phyloP scores from a whole-genome alignment of 2,797 vertebrate genomes.

The Alfaro cultratus region DNA sequence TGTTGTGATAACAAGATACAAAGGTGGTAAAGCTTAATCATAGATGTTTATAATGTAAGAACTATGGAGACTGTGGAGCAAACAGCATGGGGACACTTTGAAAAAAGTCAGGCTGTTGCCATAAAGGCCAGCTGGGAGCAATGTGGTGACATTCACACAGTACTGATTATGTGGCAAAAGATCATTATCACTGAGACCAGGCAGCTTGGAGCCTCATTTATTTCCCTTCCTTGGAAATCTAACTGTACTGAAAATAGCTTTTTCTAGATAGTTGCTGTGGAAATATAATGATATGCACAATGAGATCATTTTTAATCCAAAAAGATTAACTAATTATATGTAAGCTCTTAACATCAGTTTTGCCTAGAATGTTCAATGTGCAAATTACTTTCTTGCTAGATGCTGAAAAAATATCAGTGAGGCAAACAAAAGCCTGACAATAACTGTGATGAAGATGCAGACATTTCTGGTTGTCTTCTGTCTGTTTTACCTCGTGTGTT shows the following conservation, averaged over 20 bases:
- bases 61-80: neutral
- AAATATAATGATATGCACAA: neutral
- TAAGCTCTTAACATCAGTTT: neutral
- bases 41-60: constrained; percentile 4
- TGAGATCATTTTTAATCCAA: neutral
- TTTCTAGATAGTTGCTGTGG: neutral
- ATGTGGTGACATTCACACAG: constrained; percentile 25
- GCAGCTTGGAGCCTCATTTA: neutral
- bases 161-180: constrained; percentile 18
- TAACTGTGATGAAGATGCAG: neutral
- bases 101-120: constrained; percentile 14
- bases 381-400: neutral
- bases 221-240: neutral
- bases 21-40: neutral
- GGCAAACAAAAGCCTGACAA: neutral
- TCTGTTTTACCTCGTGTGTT: neutral
- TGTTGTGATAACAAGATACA: neutral
- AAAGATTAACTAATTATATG: neutral
- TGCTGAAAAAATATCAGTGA: neutral
- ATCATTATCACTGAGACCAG: constrained; percentile 21
- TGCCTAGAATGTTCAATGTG: neutral
- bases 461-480: neutral
- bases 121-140: constrained; percentile 14
- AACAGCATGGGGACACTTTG: neutral
- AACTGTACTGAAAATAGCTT: neutral